Percentiles rank a stretch among this genome's conserved stretches.
phyloP scores from a whole-genome alignment of 2,888 invertebrate genomes.

The Nymphalis urticae region DNA sequence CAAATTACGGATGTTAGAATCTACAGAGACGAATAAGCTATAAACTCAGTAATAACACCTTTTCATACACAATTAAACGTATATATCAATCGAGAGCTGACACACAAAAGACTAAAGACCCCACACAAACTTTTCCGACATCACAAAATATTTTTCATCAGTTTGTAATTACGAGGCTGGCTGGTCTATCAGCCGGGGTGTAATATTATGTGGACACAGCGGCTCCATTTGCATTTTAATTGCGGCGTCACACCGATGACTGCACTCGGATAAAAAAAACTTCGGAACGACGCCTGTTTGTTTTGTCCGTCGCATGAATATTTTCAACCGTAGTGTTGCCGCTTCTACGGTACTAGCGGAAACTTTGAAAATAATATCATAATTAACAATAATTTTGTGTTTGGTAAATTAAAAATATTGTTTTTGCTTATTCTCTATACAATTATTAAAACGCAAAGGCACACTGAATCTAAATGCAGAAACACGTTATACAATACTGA shows the following conservation, averaged over 20 bases:
- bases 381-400: constrained; percentile 2
- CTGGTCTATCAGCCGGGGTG: constrained; percentile 6
- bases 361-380: constrained; percentile 9
- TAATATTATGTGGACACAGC: constrained; percentile 15
- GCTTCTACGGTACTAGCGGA: constrained; percentile 4
- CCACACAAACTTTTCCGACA: background rate
- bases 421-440: no score
- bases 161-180: constrained; percentile 20
- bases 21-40: background rate
- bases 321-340: constrained; percentile 15
- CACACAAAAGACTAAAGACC: background rate
- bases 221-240: constrained; percentile 34
- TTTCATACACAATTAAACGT: no score
- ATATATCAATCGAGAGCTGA: no score
- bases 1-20: no score
- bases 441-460: no score
- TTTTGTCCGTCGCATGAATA: constrained; percentile 17
- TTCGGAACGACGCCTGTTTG: constrained; percentile 17
- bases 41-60: background rate
- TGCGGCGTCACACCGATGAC: constrained; percentile 29
- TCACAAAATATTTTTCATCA: constrained; percentile 4
- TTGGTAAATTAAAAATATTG: background rate
- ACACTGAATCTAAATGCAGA: background rate
- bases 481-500: constrained; percentile 22
- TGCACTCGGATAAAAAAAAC: constrained; percentile 24